A percentile compares a stretch with the other conserved stretches of the same genome.
phyloP scores from a whole-genome alignment of 1,140 invertebrate species.

The Euborellia annulipes region DNA sequence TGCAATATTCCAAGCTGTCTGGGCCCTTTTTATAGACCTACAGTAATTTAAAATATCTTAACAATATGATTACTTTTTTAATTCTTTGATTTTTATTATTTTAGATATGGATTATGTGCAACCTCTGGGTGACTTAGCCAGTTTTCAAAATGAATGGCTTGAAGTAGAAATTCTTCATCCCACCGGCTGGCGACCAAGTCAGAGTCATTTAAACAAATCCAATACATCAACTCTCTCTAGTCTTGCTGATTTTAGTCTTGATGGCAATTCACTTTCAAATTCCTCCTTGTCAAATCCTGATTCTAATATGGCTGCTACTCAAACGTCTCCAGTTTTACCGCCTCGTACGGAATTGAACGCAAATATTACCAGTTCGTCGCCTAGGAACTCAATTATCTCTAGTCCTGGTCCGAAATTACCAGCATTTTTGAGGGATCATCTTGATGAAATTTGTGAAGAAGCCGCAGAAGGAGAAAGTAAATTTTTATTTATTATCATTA shows the following conservation, averaged over 20 bases:
- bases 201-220: not conserved
- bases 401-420: not conserved
- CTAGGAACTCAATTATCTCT: too few relatives aligned
- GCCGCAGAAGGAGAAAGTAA: conserved; percentile 1
- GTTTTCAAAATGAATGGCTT: conserved; percentile 79
- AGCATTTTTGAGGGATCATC: conserved; percentile 3
- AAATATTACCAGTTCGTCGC: too few relatives aligned
- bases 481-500: too few relatives aligned
- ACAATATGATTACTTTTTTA: not conserved
- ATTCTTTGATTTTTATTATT: conserved; percentile 11
- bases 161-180: conserved; percentile 62
- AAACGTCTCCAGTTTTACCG: too few relatives aligned
- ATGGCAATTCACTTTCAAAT: too few relatives aligned
- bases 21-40: too few relatives aligned
- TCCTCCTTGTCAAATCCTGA: too few relatives aligned
- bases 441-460: conserved; percentile 7
- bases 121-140: conserved; percentile 50
- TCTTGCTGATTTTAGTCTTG: not conserved
- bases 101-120: conserved; percentile 38
- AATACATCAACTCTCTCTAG: not conserved
- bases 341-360: too few relatives aligned
- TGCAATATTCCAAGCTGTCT: too few relatives aligned
- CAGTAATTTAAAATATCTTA: too few relatives aligned
- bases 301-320: too few relatives aligned
- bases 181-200: conserved; percentile 30